Evolutionary conservation across 1,140 invertebrate genomes (phyloP).

Genomic region (Anoplophora glabripennis): DNA sequence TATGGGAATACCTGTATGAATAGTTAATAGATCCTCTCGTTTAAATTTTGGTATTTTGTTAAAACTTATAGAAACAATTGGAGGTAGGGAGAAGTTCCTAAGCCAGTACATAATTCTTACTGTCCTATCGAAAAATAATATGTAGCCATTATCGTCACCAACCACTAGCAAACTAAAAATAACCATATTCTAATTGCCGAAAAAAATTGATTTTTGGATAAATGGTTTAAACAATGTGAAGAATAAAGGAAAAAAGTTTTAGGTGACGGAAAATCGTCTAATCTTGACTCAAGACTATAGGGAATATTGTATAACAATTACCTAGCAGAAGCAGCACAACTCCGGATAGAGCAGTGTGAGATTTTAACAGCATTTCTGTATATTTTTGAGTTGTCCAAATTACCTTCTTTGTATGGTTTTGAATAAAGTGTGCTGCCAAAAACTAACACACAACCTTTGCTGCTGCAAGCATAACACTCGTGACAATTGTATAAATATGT

Average conservation of each 20-base stretch:
- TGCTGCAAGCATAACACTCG: constrained; percentile 33
- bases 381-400: constrained; percentile 32
- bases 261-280: too few relatives aligned
- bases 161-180: constrained; percentile 51
- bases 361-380: constrained; percentile 41
- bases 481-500: constrained; percentile 36
- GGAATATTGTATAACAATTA: constrained; percentile 17
- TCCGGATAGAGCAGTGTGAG: constrained; percentile 6
- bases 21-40: background rate
- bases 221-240: too few relatives aligned
- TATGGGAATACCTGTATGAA: background rate
- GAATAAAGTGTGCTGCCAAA: constrained; percentile 39
- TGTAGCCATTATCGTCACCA: constrained; percentile 52
- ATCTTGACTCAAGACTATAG: too few relatives aligned
- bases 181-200: too few relatives aligned
- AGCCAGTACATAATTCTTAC: constrained; percentile 57
- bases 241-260: too few relatives aligned
- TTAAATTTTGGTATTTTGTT: constrained; percentile 43
- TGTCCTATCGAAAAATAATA: constrained; percentile 57
- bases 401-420: constrained; percentile 26
- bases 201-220: too few relatives aligned
- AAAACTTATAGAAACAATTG: constrained; percentile 53
- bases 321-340: constrained; percentile 30
- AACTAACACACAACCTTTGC: constrained; percentile 34
- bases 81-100: constrained; percentile 49